Conservation (phyloP, 1,140 invertebrate species). For the Phymastichus coffea region DNA sequence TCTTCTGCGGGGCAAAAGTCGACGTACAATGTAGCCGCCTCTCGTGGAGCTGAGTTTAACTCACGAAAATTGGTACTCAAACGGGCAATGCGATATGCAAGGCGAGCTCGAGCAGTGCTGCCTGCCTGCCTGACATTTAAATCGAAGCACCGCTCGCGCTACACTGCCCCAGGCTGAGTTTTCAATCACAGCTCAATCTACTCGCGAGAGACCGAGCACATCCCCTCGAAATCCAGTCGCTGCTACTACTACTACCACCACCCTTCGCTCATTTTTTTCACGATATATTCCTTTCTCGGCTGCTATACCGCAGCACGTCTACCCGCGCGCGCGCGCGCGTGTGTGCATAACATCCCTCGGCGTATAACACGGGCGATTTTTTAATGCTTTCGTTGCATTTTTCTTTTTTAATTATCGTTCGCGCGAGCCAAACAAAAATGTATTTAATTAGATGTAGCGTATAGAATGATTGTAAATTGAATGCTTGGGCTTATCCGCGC, state of each 20-base stretch:
- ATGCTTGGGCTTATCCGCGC: constrained; percentile 26
- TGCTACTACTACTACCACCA: constrained; percentile 12
- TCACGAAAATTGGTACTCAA: constrained; percentile 17
- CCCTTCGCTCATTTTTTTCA: constrained; percentile 24
- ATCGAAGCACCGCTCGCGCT: too few relatives aligned
- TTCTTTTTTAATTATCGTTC: too few relatives aligned
- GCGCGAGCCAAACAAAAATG: too few relatives aligned
- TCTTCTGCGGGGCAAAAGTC: neutral
- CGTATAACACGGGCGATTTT: too few relatives aligned
- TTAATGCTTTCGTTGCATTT: too few relatives aligned
- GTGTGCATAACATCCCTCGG: too few relatives aligned
- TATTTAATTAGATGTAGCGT: too few relatives aligned
- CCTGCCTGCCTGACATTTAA: too few relatives aligned
- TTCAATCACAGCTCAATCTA: constrained; percentile 55
- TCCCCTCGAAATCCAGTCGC: constrained; percentile 25
- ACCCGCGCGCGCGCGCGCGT: neutral
- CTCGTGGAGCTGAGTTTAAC: constrained; percentile 6
- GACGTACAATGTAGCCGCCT: neutral
- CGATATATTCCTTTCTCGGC: constrained; percentile 12
- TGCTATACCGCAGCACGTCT: neutral
- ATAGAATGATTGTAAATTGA: too few relatives aligned
- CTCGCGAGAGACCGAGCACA: constrained; percentile 25
- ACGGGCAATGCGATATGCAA: too few relatives aligned
- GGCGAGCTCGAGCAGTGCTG: too few relatives aligned
- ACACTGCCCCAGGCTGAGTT: constrained; percentile 43